Percentiles rank a stretch among this genome's conserved stretches.
Conservation (phyloP, 2,113 vertebrate genomes). For the Toxotes jaculatrix region DNA sequence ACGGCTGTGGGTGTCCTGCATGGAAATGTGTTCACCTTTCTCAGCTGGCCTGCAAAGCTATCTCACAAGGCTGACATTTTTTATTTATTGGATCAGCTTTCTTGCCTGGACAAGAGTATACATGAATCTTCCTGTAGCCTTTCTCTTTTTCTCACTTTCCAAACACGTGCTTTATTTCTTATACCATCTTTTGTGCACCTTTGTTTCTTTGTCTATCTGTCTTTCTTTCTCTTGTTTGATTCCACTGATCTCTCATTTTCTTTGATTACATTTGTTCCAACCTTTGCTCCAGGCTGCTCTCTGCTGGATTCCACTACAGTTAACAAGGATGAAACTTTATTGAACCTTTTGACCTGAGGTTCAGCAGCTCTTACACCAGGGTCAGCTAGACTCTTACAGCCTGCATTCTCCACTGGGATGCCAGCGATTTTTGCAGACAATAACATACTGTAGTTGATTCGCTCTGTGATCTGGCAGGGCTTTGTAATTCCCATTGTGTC, state of each 20-base stretch:
- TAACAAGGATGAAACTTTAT: constrained; percentile 34
- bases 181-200: neutral
- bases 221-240: neutral
- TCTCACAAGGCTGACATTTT: constrained; percentile 50
- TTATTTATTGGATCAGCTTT: constrained; percentile 65
- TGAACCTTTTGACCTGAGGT: constrained; percentile 18
- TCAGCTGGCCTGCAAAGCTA: constrained; percentile 56
- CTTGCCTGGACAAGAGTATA: constrained; percentile 38
- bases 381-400: neutral
- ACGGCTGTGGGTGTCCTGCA: constrained; percentile 68
- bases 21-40: constrained; percentile 71
- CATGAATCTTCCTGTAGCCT: constrained; percentile 1
- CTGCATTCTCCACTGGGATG: neutral
- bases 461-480: constrained; percentile 47
- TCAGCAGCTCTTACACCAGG: neutral
- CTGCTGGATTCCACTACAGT: constrained; percentile 37
- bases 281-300: constrained; percentile 49
- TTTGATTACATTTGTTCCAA: constrained; percentile 49
- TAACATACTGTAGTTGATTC: constrained; percentile 43
- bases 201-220: constrained; percentile 13
- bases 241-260: constrained; percentile 42
- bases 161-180: constrained; percentile 14
- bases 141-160: constrained; percentile 22
- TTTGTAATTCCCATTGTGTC: constrained; percentile 71
- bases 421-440: constrained; percentile 7